Evolutionary conservation across 1,140 invertebrate species (phyloP).

Genomic region (Mya arenaria): DNA sequence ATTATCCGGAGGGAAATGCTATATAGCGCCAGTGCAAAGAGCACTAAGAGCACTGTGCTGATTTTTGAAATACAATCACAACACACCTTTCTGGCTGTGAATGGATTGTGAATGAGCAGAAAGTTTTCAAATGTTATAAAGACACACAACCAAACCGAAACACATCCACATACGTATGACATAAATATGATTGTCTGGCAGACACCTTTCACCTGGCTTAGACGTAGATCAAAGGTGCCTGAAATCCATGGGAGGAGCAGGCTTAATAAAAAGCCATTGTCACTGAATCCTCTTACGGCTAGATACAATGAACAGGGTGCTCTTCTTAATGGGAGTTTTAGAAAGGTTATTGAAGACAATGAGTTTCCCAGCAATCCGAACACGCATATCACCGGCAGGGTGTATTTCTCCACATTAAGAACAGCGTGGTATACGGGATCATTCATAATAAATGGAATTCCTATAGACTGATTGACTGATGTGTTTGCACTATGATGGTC

Average conservation of each 20-base stretch:
- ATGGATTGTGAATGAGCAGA: conserved; percentile 16
- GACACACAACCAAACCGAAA: conserved; percentile 38
- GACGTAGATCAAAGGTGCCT: conserved; percentile 13
- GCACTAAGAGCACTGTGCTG: background rate
- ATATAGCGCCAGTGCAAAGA: background rate
- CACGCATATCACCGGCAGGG: conserved; percentile 23
- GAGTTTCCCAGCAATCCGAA: conserved; percentile 23
- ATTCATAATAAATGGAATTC: too few relatives aligned
- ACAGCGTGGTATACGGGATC: too few relatives aligned
- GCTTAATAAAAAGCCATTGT: conserved; percentile 32
- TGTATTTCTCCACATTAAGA: conserved; percentile 33
- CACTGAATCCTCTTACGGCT: conserved; percentile 15
- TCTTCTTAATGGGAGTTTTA: conserved; percentile 6
- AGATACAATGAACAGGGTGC: conserved; percentile 36
- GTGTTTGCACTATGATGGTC: too few relatives aligned
- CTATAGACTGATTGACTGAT: too few relatives aligned
- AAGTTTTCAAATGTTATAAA: conserved; percentile 44
- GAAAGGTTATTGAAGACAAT: conserved; percentile 31
- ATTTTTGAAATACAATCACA: background rate
- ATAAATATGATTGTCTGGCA: conserved; percentile 29
- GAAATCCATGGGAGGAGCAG: conserved; percentile 26
- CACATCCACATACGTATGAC: conserved; percentile 38
- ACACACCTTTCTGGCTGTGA: conserved; percentile 4
- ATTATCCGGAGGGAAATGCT: conserved; percentile 24
- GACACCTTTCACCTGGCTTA: conserved; percentile 36